Percentiles rank a stretch among this genome's conserved stretches.
Conservation (phyloP, 2,797 vertebrate species). For the Lemur catta region DNA sequence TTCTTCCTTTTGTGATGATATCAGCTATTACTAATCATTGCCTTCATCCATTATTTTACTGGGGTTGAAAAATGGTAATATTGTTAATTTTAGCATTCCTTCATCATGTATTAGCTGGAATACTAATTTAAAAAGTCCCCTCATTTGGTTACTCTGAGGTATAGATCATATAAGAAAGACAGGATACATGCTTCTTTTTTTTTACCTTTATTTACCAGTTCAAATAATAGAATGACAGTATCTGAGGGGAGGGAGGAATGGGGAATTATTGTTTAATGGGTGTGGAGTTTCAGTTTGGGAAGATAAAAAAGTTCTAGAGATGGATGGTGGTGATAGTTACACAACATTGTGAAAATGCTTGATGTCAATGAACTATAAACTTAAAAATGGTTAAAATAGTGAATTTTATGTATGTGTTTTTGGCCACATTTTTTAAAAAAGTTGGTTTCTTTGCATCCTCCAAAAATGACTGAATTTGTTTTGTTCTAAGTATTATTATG, state of each 20-base stretch:
- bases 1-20: slow-evolving; percentile 11
- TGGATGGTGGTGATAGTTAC: too few species aligned
- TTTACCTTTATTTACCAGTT: background rate
- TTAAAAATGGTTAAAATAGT: background rate
- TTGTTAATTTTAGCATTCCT: background rate
- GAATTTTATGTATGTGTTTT: background rate
- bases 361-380: too few species aligned
- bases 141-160: background rate
- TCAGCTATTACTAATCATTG: background rate
- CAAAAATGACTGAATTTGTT: background rate
- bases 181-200: background rate
- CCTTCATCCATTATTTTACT: background rate
- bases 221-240: background rate
- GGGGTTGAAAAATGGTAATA: background rate
- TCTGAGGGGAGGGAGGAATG: background rate
- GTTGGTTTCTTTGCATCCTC: background rate
- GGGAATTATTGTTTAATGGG: background rate
- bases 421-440: background rate
- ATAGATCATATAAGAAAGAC: background rate
- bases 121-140: background rate
- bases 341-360: too few species aligned
- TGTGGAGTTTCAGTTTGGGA: too few species aligned
- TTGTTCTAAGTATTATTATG: background rate
- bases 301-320: background rate
- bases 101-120: background rate